Base-by-base conservation (phyloP, 1,140 invertebrate species). In the Monochamus saltuarius region DNA sequence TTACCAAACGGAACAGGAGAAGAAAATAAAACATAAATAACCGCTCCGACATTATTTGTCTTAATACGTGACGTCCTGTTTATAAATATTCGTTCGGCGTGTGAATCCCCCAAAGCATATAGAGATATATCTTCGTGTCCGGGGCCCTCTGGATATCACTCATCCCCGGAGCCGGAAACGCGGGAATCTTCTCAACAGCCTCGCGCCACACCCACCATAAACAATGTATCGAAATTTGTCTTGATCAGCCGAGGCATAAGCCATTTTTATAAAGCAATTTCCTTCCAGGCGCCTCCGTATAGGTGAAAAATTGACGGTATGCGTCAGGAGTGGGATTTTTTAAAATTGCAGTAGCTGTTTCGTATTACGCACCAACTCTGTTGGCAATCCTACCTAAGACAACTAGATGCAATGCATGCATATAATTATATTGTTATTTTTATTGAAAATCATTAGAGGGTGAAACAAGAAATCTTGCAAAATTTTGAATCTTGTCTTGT, bases 151-250 rank as follows among this genome's bases (percentile, higher is more conserved):
- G 36, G 11, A 42, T 40, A 63, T 59, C 61, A 63, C 54, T 63
- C 61, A 61, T 61, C 36, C 51, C 14, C 22, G 22, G 22, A 42
- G 40, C 38, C 42, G 52, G 42, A 56, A 55, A 61, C 29, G 45
- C 16, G 39, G 49, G 36, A 49, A n/a, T 50, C 50, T 45, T 35
- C 40, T 7, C 10, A n/a, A 16, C 11, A 13, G 19, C 51, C 38
- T 66, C 45, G 37, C 43, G 52, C 51, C 56, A 34, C 52, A 52
- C 50, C 46, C 61, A 63, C 61, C 56, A 66, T 66, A 66, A 66
- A 66, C 61, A 66, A 66, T 66, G 64, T 66, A 66, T 66, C 61
- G 64, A 57, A 63, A 66, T 66, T 66, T 66, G 61, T 66, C 64
- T 66, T 66, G 64, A 66, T 66, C 64, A 66, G 57, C 10, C 61